Evolutionary conservation across 2,797 vertebrate species (phyloP), one percentile per base, ranked within the genome.

Genomic region (Enteromius argenteus): DNA sequence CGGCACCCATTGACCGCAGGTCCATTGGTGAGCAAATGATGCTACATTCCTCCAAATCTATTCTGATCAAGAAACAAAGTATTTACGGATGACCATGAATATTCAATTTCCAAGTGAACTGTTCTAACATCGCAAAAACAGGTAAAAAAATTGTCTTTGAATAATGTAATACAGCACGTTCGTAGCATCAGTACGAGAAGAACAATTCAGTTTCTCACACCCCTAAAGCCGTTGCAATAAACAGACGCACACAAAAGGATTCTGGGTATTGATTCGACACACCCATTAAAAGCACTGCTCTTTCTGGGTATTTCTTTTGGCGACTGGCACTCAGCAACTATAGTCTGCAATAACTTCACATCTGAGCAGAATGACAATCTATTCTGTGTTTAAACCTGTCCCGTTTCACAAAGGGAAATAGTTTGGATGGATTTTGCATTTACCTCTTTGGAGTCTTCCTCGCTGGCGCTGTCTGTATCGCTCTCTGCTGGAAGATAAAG

Each of bases 401-500:
- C 30, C 30, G n/a, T 27, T 56, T 60, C 15, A 15, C 27, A 44
- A 23, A 51, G 39, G 21, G 7, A 46, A 46, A 68, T 39, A n/a
- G 19, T 44, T 27, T 81, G 30, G 49, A 1, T 49, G 49, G 23
- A 42, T 67, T 49, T 42, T 27, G 5, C 56, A 86, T 27, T 86
- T 88, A 96, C 96, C 92, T 97, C 96, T 94, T 95, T 90, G 44
- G 91, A 94, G 91, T 98, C 97, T 87, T 98, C 97, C 76, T 99
- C 98, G 0, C 97, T 98, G 88, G 96, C 92, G 0, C 96, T 97
- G 85, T 99, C 97, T 0, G 97, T 98, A 93, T 99, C 98, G 19
- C 98, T 99, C 92, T 96, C 98, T 99, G 94, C 86, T 84, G 91
- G 53, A 90, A 15, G 83, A 79, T 86, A 88, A 82, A 81, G 86